Evolutionary conservation across 2,113 vertebrate species (phyloP), one percentile per base, ranked within the genome.

Genomic region (Austrofundulus limnaeus): DNA sequence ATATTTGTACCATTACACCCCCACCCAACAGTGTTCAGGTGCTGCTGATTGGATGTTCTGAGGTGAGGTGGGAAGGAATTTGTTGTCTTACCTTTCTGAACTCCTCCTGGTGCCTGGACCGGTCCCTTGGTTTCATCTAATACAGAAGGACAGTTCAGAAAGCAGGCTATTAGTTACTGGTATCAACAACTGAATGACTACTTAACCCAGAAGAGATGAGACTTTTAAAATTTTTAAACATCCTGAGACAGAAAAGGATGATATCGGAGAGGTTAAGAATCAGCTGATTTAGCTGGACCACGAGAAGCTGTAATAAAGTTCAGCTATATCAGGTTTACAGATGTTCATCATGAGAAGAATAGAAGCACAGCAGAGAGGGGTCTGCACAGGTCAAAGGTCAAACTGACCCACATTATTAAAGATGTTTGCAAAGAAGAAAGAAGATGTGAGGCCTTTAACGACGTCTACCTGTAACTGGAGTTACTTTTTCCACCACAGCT

Each of bases 101-200:
- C 95, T 71, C 94, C 92, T 72, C 94, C 95, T 9, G 97, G 97
- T 53, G 90, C 61, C 48, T 93, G 87, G 55, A 97, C 92, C 0
- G 96, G 95, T 68, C 84, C 91, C 49, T 92, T 93, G 79, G 86
- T 83, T 80, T 85, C 86, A 81, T 92, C 94, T 90, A 92, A 65
- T 25, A 88, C 80, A 81, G 77, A 88, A 45, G 83, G 46, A 79
- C 41, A 77, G 46, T 51, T 68, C 57, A 84, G 49, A 87, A 49
- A 50, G 28, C 10, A 34, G 4, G 31, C 43, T 4, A 43, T 79
- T 79, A 57, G 56, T 72, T 28, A 58, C 15, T 19, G 2, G 17
- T 42, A 17, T 5, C 2, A 37, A 37, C 2, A 37, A 34, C n/a
- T n/a, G n/a, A n/a, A n/a, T n/a, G n/a, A n/a, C n/a, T 28, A 28